These are phyloP conservation scores for Drosophila parvula DNA, from an alignment of 1,140 invertebrate genomes.

Conservation along the genomic window DNA sequence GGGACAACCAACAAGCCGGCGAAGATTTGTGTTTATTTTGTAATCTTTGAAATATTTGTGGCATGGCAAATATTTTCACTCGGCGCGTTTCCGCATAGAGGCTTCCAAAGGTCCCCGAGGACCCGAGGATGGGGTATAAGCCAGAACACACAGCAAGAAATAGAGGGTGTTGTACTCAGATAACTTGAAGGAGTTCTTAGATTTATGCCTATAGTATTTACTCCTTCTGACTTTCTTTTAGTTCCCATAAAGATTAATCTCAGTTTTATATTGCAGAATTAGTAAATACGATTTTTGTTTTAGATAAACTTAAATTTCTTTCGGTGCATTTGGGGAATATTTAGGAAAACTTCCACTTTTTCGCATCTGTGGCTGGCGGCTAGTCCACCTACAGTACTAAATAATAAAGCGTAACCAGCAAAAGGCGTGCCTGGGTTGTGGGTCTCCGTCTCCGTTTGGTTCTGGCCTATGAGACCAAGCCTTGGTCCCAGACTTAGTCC, in stretches of 20 bases:
- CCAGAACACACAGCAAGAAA: neutral
- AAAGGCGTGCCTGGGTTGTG: slow-evolving; percentile 68
- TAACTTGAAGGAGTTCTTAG: neutral
- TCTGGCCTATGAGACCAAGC: slow-evolving; percentile 9
- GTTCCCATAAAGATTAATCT: no score
- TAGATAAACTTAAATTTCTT: neutral
- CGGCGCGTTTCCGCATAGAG: slow-evolving; percentile 66
- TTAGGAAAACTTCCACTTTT: slow-evolving; percentile 77
- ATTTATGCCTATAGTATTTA: no score
- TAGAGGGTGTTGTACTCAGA: neutral
- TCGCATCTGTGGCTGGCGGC: slow-evolving; percentile 44
- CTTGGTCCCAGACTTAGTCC: neutral
- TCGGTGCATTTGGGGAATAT: slow-evolving; percentile 45
- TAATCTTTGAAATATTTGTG: slow-evolving; percentile 82
- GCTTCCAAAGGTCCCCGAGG: slow-evolving; percentile 6
- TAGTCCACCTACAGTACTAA: slow-evolving; percentile 75
- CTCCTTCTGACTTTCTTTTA: no score
- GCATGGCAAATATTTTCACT: slow-evolving; percentile 78
- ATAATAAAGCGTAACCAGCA: slow-evolving; percentile 81
- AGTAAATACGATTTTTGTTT: neutral
- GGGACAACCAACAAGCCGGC: slow-evolving; percentile 46
- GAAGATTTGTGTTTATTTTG: slow-evolving; percentile 81
- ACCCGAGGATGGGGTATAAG: neutral
- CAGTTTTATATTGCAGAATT: no score
- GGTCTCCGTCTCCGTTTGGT: slow-evolving; percentile 29